phyloP scores from a whole-genome alignment of 2,797 vertebrate species.

The Tiaroga cobitis region DNA sequence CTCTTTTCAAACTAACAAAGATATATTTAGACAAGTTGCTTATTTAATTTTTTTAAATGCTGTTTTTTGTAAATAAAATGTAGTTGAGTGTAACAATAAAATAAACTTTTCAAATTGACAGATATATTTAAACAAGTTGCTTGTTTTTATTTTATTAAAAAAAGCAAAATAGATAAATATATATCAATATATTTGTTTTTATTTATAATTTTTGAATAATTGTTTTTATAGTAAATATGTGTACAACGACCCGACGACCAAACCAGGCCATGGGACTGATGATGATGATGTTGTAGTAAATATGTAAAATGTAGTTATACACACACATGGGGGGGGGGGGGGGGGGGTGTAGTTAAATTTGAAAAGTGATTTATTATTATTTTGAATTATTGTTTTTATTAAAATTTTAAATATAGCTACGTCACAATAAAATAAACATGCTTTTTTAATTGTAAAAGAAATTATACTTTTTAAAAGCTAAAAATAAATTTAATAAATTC shows the following conservation, averaged over 20 bases:
- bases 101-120: background rate
- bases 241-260: too few species aligned
- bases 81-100: background rate
- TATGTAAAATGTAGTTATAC: background rate
- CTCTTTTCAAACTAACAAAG: background rate
- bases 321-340: too few species aligned
- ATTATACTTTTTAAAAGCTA: background rate
- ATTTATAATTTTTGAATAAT: background rate
- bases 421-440: background rate
- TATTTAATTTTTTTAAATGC: too few species aligned
- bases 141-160: too few species aligned
- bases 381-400: background rate
- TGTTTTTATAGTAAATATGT: background rate
- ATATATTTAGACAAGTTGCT: background rate
- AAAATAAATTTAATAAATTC: background rate
- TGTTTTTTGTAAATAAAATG: background rate
- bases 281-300: too few species aligned
- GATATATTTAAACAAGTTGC: too few species aligned
- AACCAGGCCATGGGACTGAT: too few species aligned
- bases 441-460: background rate
- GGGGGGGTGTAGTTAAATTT: background rate
- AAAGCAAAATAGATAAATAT: too few species aligned
- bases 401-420: background rate
- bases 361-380: background rate
- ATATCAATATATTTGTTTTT: too few species aligned